Conservation (phyloP, 2,797 vertebrate genomes). For the Sorex maritimensis region DNA sequence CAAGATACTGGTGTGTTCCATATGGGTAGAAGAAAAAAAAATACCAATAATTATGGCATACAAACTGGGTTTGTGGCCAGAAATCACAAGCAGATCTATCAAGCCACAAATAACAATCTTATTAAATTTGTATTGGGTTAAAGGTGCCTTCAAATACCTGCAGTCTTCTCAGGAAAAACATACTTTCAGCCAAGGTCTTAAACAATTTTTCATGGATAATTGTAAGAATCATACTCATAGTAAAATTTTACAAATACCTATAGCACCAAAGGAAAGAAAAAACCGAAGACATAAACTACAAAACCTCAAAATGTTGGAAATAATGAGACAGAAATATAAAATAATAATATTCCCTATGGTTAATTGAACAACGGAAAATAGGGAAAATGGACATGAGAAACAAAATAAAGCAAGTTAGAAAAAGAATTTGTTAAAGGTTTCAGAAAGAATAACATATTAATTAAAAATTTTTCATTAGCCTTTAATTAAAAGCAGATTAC, state of each 20-base stretch:
- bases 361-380: background rate
- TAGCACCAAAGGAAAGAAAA: background rate
- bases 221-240: background rate
- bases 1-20: background rate
- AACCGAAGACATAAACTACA: background rate
- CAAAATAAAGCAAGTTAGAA: background rate
- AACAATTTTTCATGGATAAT: background rate
- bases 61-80: background rate
- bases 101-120: background rate
- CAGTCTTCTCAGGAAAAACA: background rate
- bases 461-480: background rate
- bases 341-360: background rate
- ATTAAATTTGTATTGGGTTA: background rate
- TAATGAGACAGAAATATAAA: background rate
- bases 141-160: background rate
- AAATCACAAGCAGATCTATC: conserved; percentile 28
- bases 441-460: background rate
- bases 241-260: background rate
- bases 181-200: background rate
- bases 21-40: conserved; percentile 7
- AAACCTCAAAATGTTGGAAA: background rate
- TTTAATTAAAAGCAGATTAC: background rate
- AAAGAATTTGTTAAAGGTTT: background rate
- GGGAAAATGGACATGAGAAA: background rate
- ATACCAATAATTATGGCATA: background rate